These are phyloP conservation scores for Xyliphius kryptos DNA, from an alignment of 2,113 vertebrate genomes.

Conservation along the genomic window DNA sequence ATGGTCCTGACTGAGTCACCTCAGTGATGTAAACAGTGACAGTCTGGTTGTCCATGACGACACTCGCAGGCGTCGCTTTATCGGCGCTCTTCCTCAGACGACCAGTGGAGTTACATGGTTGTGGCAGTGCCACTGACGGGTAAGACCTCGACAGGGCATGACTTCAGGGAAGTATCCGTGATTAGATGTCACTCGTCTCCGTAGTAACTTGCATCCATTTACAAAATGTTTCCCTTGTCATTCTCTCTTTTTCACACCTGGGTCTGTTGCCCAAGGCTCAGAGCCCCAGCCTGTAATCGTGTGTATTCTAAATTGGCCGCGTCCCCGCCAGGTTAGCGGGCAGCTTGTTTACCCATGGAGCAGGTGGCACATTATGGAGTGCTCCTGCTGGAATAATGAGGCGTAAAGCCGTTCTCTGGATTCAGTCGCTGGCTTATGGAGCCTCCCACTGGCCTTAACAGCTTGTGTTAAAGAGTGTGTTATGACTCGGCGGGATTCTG, in stretches of 20 bases:
- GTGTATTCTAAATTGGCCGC: conserved; percentile 28
- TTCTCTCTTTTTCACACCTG: conserved; percentile 4
- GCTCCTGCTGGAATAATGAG: conserved; percentile 25
- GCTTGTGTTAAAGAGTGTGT: conserved; percentile 36
- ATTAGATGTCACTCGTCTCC: neutral
- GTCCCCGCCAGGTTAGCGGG: conserved; percentile 10
- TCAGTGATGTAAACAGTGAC: no score
- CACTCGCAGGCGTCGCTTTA: no score
- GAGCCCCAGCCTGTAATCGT: conserved; percentile 20
- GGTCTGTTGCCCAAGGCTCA: conserved; percentile 22
- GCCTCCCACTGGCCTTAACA: conserved; percentile 20
- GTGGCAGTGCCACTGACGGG: neutral
- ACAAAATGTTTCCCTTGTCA: conserved; percentile 1
- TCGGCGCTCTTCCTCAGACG: no score
- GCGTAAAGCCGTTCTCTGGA: conserved; percentile 15
- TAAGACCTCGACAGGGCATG: neutral
- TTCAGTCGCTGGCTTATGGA: conserved; percentile 14
- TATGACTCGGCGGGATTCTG: conserved; percentile 15
- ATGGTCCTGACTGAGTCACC: no score
- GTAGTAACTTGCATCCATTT: neutral
- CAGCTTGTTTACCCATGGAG: conserved; percentile 20
- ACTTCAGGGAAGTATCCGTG: neutral
- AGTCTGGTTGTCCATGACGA: no score
- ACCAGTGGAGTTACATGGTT: no score
- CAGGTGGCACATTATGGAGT: conserved; percentile 25